Evolutionary conservation across 2,888 invertebrate genomes (phyloP).

Genomic region (Sympetrum striolatum): DNA sequence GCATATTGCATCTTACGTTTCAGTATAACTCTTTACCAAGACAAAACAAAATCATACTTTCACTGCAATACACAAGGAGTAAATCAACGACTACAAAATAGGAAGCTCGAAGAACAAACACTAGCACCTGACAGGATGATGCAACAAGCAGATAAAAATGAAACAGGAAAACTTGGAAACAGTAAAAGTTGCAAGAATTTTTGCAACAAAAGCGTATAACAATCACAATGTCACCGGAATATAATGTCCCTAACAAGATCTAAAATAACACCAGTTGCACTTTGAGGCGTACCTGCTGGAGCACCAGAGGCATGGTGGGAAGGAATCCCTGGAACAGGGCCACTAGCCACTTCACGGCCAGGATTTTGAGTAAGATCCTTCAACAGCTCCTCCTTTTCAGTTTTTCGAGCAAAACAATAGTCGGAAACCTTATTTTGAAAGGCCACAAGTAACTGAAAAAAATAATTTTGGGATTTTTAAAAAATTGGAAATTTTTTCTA

Average conservation of each 20-base stretch:
- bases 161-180: background rate
- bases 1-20: too few species aligned
- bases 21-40: too few species aligned
- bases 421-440: conserved; percentile 98
- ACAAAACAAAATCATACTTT: background rate
- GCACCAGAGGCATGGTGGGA: conserved; percentile 50
- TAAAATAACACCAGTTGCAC: conserved; percentile 20
- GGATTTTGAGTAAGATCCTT: conserved; percentile 90
- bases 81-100: background rate
- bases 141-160: background rate
- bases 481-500: too few species aligned
- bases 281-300: conserved; percentile 20
- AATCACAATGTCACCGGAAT: conserved; percentile 10
- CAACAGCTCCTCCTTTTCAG: conserved; percentile 97
- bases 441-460: conserved; percentile 79
- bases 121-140: background rate
- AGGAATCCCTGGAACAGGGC: conserved; percentile 51
- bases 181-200: background rate
- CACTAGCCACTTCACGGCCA: conserved; percentile 65
- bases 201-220: background rate
- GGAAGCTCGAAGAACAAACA: background rate
- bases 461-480: conserved; percentile 12
- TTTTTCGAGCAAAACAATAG: conserved; percentile 98
- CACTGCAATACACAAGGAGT: background rate
- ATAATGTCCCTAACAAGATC: conserved; percentile 25